Conservation (phyloP, 2,888 invertebrate genomes). For the Priocnemis perturbator region DNA sequence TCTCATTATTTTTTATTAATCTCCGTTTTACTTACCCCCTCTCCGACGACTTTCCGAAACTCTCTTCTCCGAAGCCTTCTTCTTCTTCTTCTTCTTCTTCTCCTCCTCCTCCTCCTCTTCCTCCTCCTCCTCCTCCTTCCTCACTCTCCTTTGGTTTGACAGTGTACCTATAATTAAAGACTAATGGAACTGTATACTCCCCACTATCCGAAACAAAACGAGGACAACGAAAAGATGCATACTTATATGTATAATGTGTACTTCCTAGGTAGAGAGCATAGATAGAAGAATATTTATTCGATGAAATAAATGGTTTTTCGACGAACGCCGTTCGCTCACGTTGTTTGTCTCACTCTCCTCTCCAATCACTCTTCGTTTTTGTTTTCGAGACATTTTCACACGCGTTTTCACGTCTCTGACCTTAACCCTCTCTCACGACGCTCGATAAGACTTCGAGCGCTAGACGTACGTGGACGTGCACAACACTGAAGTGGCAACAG, state of each 20-base stretch:
- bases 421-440: not conserved
- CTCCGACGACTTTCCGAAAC: not conserved
- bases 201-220: conserved; percentile 55
- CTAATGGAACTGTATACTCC: conserved; percentile 65
- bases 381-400: not conserved
- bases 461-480: too few relatives aligned
- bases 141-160: conserved; percentile 55
- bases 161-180: conserved; percentile 57
- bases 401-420: not conserved
- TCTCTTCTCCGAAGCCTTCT: not conserved
- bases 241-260: conserved; percentile 71
- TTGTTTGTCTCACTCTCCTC: not conserved
- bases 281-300: conserved; percentile 73
- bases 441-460: too few relatives aligned
- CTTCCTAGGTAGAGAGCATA: conserved; percentile 70
- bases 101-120: too few relatives aligned
- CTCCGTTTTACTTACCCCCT: not conserved
- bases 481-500: too few relatives aligned
- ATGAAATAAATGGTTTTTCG: conserved; percentile 72
- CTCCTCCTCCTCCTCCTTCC: conserved; percentile 8
- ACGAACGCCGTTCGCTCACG: conserved; percentile 41
- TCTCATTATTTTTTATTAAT: not conserved
- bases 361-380: not conserved
- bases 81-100: conserved; percentile 17
- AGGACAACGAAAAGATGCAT: conserved; percentile 59